Conservation (phyloP, 2,797 vertebrate species). For the Sphenopsis melanotis region DNA sequence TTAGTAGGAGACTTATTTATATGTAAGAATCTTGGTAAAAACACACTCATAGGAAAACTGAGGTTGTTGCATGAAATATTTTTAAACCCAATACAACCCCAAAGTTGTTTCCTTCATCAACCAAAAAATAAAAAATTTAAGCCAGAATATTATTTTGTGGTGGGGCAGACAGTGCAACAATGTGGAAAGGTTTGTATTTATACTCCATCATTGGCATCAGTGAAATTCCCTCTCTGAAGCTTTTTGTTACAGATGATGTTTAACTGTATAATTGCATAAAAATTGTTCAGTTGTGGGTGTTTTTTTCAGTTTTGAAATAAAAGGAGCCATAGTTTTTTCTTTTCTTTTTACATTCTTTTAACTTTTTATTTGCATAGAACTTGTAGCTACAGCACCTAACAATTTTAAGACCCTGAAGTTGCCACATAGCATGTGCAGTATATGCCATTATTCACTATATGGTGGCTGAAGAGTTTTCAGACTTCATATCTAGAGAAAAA, state of each 20-base stretch:
- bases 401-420: not conserved
- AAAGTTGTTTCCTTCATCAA: not conserved
- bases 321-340: not conserved
- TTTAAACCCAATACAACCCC: not conserved
- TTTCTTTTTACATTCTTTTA: not conserved
- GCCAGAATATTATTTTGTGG: not conserved
- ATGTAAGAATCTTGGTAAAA: not conserved
- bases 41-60: not conserved
- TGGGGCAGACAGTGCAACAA: not conserved
- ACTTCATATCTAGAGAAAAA: not conserved
- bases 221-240: not conserved
- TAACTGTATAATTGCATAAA: not conserved
- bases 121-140: not conserved
- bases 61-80: not conserved
- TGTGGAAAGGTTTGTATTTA: not conserved
- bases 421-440: fast-evolving
- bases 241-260: not conserved
- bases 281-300: not conserved
- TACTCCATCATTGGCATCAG: fast-evolving
- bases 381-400: not conserved
- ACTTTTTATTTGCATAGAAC: not conserved
- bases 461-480: not conserved
- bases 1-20: not conserved
- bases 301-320: not conserved
- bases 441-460: not conserved